Evolutionary conservation across 2,888 invertebrate genomes (phyloP).

Genomic region (Dusona sp.): DNA sequence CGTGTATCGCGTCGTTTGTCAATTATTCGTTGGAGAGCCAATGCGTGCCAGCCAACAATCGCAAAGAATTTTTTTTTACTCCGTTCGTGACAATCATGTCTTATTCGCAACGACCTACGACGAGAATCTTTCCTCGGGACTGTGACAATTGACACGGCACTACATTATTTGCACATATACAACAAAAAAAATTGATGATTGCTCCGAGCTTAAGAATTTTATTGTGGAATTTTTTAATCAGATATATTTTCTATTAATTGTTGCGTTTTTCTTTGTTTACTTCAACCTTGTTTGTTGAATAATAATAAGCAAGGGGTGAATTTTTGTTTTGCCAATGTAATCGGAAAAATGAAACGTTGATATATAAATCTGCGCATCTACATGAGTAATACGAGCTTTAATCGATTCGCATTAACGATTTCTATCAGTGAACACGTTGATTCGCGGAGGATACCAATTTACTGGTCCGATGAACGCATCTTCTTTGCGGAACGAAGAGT

Average conservation of each 20-base stretch:
- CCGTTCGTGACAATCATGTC: constrained; percentile 57
- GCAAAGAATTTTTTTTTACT: constrained; percentile 32
- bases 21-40: constrained; percentile 59
- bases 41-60: constrained; percentile 54
- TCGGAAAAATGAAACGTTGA: background rate
- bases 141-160: constrained; percentile 29
- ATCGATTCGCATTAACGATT: constrained; percentile 36
- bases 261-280: background rate
- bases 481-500: constrained; percentile 68
- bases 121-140: constrained; percentile 14
- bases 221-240: constrained; percentile 14
- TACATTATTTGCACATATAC: constrained; percentile 18
- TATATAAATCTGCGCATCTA: background rate
- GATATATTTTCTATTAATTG: background rate
- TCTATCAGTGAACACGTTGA: constrained; percentile 44
- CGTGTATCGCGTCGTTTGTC: constrained; percentile 53
- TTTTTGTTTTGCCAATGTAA: background rate
- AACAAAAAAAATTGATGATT: background rate
- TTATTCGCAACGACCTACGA: constrained; percentile 56
- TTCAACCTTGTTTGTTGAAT: background rate
- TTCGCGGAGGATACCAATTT: constrained; percentile 57
- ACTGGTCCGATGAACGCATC: constrained; percentile 54
- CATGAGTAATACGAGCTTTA: constrained; percentile 12
- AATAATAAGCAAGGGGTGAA: background rate
- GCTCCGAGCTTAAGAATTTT: background rate